phyloP scores from a whole-genome alignment of 2,113 vertebrate genomes.

The Spheniscus mendiculus region DNA sequence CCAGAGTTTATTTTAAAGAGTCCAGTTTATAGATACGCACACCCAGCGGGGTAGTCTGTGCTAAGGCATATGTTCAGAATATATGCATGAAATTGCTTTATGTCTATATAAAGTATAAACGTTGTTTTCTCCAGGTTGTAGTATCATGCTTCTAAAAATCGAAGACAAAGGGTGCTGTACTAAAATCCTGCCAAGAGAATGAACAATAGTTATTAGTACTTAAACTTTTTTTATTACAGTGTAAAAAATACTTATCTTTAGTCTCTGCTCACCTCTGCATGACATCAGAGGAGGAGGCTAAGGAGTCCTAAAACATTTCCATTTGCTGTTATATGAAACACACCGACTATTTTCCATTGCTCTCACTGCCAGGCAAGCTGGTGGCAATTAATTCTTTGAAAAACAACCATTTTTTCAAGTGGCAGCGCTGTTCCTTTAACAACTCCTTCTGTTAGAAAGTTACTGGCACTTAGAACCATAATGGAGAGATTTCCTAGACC shows the following conservation, averaged over 20 bases:
- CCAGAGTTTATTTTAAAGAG: constrained; percentile 2
- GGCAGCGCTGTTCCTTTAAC: not conserved
- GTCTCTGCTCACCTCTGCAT: constrained; percentile 11
- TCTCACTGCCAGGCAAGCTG: not conserved
- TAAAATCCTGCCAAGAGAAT: not conserved
- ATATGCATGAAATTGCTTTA: not conserved
- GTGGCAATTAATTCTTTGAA: not conserved
- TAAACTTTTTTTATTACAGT: not conserved
- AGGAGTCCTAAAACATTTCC: not conserved
- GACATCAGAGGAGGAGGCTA: not conserved
- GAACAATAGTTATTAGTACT: constrained; percentile 19
- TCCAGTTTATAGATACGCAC: not conserved
- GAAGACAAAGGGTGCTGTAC: not conserved
- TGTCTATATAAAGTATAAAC: not conserved
- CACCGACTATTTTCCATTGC: not conserved
- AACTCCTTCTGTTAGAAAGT: not conserved
- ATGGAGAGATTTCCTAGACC: not conserved
- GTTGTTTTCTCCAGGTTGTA: not conserved
- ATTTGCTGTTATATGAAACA: not conserved
- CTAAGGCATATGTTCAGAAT: not conserved
- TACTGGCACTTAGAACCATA: not conserved
- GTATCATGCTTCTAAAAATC: not conserved
- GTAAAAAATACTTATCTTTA: constrained; percentile 41
- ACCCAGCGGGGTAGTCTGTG: not conserved
- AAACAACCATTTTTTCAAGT: not conserved